Base-by-base conservation (phyloP, 2,113 vertebrate genomes). In the Corythaixoides concolor region DNA sequence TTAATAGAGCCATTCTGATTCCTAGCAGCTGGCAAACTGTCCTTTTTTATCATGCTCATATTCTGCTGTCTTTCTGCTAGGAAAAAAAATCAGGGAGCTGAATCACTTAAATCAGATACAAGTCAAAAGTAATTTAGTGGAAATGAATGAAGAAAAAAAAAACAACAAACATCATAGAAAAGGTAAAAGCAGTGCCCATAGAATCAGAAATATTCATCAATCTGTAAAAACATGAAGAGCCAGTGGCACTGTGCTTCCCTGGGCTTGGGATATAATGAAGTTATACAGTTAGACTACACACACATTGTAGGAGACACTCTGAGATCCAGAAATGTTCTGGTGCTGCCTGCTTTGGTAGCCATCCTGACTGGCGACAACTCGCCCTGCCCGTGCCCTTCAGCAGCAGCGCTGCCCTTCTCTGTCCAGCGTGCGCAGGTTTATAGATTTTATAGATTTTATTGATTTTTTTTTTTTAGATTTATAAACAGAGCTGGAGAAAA, bases 351-450 rank as follows among this genome's bases (percentile, higher is more conserved):
- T 63, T 39, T 35, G 24, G 41, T 5, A 47, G 21, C 33, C 0
- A 0, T 21, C 55, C 53, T 37, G 15, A 27, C 6, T 0, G 0
- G 82, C 2, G 3, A 24, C 55, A 85, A 8, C 35, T 16, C 12
- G 26, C 18, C 32, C 45, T 33, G 21, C 41, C 68, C 24, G 1
- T 8, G 56, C n/a, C n/a, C 41, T 79, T 49, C 60, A 49, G 55
- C 56, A 62, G 60, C 69, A 53, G 47, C 1, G 0, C 49, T 24
- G 14, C 6, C 1, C 27, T 85, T 60, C 35, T 76, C 53, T 12
- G 8, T 17, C 26, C 33, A 30, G 24, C 15, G 5, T 79, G 66
- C 3, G 1, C 41, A 11, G 12, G 9, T 27, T 64, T 45, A 12
- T 6, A 67, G 30, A 6, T 45, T 3, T 23, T 56, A 37, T n/a